These are phyloP conservation scores for Sinocyclocheilus maitianheensis DNA, from an alignment of 2,113 vertebrate genomes.

Conservation along the genomic window DNA sequence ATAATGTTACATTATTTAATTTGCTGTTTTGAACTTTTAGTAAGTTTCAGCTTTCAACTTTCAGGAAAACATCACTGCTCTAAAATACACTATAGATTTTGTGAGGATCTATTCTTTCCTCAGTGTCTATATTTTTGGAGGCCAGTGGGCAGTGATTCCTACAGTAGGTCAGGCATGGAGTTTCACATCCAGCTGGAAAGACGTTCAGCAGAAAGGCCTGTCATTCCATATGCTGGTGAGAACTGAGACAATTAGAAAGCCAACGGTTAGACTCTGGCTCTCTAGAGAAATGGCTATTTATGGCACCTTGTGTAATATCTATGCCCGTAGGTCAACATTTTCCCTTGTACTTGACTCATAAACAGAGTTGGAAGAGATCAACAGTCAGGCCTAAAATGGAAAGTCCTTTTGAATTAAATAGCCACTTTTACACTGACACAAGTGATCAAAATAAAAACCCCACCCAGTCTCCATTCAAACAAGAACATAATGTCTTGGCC, in stretches of 20 bases:
- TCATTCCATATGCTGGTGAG: conserved; percentile 22
- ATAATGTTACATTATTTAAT: not conserved
- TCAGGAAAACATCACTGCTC: not conserved
- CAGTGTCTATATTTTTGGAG: conserved; percentile 7
- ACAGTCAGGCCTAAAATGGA: conserved; percentile 27
- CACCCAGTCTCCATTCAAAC: not conserved
- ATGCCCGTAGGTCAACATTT: conserved; percentile 52
- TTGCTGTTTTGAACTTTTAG: not conserved
- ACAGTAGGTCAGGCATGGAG: conserved; percentile 15
- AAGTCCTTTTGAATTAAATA: not conserved
- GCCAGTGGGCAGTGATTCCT: conserved; percentile 18
- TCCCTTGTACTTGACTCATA: conserved; percentile 44
- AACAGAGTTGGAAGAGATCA: conserved; percentile 32
- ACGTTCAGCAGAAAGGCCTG: conserved; percentile 20
- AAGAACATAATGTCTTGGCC: not conserved
- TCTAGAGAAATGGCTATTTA: conserved; percentile 47
- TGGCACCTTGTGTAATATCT: conserved; percentile 50
- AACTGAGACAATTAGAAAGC: not conserved
- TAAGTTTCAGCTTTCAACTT: not conserved
- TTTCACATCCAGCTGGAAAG: conserved; percentile 35
- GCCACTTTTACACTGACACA: not conserved
- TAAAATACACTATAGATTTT: not conserved
- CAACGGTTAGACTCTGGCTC: conserved; percentile 26
- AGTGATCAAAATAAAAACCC: not conserved
- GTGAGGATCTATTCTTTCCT: conserved; percentile 1